Evolutionary conservation across 2,888 invertebrate genomes (phyloP).

Genomic region (Polydesmus complanatus): DNA sequence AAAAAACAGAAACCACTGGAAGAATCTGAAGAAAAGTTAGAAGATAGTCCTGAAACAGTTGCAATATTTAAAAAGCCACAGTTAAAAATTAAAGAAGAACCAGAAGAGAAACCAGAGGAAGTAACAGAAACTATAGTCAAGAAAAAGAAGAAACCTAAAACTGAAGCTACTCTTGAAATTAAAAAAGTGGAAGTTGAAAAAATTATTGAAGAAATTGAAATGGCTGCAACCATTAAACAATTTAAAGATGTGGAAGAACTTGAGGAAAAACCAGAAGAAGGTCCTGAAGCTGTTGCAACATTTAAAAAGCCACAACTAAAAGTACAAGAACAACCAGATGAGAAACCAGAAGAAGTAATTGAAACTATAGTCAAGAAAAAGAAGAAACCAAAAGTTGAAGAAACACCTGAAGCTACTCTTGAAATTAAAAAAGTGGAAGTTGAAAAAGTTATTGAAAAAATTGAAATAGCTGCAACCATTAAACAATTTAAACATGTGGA

Average conservation of each 20-base stretch:
- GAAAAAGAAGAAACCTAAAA: conserved; percentile 17
- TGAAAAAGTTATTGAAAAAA: conserved; percentile 11
- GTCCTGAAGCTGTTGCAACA: background rate
- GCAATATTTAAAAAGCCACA: background rate
- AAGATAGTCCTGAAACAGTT: conserved; percentile 1
- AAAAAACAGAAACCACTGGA: background rate
- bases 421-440: conserved; percentile 1
- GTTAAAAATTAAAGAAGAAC: background rate
- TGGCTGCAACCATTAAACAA: conserved; percentile 25
- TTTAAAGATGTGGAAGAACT: conserved; percentile 5
- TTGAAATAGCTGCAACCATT: conserved; percentile 19
- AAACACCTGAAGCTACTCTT: conserved; percentile 1
- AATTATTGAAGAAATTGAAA: conserved; percentile 30
- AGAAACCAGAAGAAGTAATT: conserved; percentile 14
- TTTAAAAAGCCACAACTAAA: conserved; percentile 16
- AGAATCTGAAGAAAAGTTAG: background rate
- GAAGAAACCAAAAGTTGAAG: conserved; percentile 10
- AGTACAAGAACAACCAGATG: background rate
- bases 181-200: conserved; percentile 30
- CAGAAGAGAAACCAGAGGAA: background rate
- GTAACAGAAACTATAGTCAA: background rate
- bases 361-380: conserved; percentile 12
- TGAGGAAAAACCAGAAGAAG: background rate
- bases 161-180: conserved; percentile 16
- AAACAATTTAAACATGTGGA: background rate